Percentiles rank a stretch among this genome's conserved stretches.
phyloP scores from a whole-genome alignment of 2,888 invertebrate species.

The Patella pellucida region DNA sequence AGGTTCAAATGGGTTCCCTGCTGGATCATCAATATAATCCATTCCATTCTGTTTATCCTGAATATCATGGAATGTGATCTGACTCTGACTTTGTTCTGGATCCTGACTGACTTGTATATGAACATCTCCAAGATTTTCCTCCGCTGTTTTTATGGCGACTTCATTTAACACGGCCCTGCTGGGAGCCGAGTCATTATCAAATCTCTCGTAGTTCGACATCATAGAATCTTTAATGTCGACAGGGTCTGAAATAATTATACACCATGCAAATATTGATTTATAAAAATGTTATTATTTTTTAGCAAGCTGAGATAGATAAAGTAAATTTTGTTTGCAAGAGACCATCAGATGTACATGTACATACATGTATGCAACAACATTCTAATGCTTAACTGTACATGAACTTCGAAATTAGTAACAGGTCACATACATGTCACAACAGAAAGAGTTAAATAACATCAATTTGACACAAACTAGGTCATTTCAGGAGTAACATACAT shows the following conservation, averaged over 20 bases:
- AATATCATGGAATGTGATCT: conserved; percentile 39
- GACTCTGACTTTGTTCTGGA: conserved; percentile 21
- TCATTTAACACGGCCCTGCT: conserved; percentile 17
- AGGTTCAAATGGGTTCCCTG: conserved; percentile 33
- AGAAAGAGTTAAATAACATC: too few relatives aligned
- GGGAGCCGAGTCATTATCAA: conserved; percentile 29
- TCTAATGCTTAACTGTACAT: too few relatives aligned
- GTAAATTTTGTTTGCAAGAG: too few relatives aligned
- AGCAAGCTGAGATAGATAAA: too few relatives aligned
- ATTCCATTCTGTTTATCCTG: conserved; percentile 33
- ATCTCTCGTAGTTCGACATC: conserved; percentile 39
- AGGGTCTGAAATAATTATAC: conserved; percentile 10
- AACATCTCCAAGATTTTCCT: conserved; percentile 27
- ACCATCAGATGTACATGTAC: too few relatives aligned
- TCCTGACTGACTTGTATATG: conserved; percentile 39
- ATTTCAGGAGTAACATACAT: too few relatives aligned
- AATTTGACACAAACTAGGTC: too few relatives aligned
- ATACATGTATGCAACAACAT: too few relatives aligned
- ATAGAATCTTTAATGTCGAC: conserved; percentile 21
- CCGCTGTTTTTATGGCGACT: conserved; percentile 22
- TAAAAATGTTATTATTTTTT: too few relatives aligned
- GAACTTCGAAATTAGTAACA: too few relatives aligned
- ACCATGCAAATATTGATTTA: too few relatives aligned
- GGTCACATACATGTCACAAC: too few relatives aligned
- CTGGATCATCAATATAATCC: conserved; percentile 52